Percentiles rank a stretch among this genome's conserved stretches.
phyloP scores from a whole-genome alignment of 2,797 vertebrate genomes.

The Chrysocyon brachyurus region DNA sequence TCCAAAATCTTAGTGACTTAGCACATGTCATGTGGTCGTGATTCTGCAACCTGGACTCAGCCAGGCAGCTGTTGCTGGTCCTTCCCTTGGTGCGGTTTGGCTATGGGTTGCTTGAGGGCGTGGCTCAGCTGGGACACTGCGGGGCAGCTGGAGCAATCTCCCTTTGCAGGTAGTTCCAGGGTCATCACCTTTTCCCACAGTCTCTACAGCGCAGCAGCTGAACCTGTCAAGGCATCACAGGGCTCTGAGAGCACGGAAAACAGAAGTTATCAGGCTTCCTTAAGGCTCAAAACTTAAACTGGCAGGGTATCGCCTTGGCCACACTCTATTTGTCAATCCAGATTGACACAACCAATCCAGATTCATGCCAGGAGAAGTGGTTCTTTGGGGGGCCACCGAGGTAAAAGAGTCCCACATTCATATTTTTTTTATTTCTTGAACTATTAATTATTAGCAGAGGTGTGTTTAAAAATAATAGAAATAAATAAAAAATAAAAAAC shows the following conservation, averaged over 20 bases:
- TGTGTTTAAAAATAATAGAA: background rate
- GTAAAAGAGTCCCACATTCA: background rate
- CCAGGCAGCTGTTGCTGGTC: too few relatives aligned
- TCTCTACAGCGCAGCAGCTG: background rate
- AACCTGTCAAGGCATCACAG: background rate
- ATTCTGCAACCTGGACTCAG: background rate
- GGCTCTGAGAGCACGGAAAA: background rate
- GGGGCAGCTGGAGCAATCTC: background rate
- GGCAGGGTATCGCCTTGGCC: too few relatives aligned
- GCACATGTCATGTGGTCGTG: background rate
- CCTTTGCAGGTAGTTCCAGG: background rate
- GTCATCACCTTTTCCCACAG: background rate
- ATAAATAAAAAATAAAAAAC: too few relatives aligned
- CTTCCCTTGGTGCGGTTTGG: fast-evolving
- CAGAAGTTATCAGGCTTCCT: background rate
- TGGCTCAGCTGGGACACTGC: background rate
- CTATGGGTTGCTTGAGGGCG: background rate
- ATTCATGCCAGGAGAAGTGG: background rate
- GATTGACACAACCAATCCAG: background rate
- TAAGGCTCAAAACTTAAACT: background rate
- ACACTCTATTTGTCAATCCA: background rate
- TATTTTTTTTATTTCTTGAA: background rate
- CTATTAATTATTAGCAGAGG: background rate
- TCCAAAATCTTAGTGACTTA: background rate
- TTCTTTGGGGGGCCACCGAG: background rate